Percentiles rank a stretch among this genome's conserved stretches.
Conservation (phyloP, 2,888 invertebrate genomes). For the Acanthosoma haemorrhoidale region DNA sequence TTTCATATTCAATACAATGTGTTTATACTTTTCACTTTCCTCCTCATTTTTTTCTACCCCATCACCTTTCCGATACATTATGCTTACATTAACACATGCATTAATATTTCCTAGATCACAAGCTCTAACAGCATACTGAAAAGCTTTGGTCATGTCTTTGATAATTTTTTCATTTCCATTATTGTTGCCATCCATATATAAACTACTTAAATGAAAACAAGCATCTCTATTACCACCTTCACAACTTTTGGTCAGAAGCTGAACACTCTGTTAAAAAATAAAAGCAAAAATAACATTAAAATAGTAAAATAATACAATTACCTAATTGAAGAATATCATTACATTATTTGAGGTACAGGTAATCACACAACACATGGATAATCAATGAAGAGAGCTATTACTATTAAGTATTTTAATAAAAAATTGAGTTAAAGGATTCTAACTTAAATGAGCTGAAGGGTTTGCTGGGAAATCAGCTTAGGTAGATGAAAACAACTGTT, state of each 20-base stretch:
- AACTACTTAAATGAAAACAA: slow-evolving; percentile 74
- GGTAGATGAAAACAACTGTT: too few species aligned
- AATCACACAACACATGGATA: too few species aligned
- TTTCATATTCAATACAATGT: slow-evolving; percentile 64
- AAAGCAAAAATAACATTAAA: not conserved
- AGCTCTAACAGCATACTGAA: slow-evolving; percentile 67
- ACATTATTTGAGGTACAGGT: too few species aligned
- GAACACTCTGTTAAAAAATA: slow-evolving; percentile 46
- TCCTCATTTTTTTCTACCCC: slow-evolving; percentile 68
- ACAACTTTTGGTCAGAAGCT: slow-evolving; percentile 53
- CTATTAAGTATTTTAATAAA: too few species aligned
- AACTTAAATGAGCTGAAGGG: too few species aligned
- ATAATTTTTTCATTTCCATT: slow-evolving; percentile 46
- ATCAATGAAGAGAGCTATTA: too few species aligned
- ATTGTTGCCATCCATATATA: slow-evolving; percentile 65
- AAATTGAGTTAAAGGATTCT: too few species aligned
- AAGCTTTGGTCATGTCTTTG: slow-evolving; percentile 71
- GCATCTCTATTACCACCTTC: slow-evolving; percentile 57
- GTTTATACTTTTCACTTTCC: slow-evolving; percentile 66
- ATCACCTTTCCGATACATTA: slow-evolving; percentile 80
- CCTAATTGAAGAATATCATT: too few species aligned
- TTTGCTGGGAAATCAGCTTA: too few species aligned
- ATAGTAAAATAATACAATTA: too few species aligned
- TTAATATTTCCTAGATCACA: slow-evolving; percentile 75
- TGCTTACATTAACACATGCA: slow-evolving; percentile 84